Evolutionary conservation across 2,113 vertebrate species (phyloP), one percentile per base, ranked within the genome.

Genomic region (Dendrocopos noguchii): DNA sequence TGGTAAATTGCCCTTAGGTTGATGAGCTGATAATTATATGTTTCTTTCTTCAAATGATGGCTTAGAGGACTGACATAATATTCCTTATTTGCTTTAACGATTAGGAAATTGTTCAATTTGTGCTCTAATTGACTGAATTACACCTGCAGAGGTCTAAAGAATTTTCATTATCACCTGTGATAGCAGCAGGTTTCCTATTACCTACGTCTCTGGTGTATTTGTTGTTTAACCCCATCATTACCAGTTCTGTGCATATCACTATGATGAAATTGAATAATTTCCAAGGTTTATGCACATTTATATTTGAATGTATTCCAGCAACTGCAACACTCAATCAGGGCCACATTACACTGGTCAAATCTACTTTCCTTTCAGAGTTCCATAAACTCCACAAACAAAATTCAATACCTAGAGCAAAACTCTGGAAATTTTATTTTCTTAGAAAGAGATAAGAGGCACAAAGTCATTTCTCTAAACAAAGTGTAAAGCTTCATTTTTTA

Each of bases 11-110:
- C 79, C 73, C 67, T 80, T 78, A 71, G 73, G 68, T 74, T 95
- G 85, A 94, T 90, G 70, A 96, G 85, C 79, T 94, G 80, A 84
- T 96, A 96, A 95, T 97, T 95, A 78, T 27, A 92, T 57, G 87
- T 89, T 94, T 84, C 91, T 95, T 94, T 95, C 84, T 91, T 91
- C 87, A 94, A 42, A 13, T 77, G 36, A 36, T 71, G 66, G 60
- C 53, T 94, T 46, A 75, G 42, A 29, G 74, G 87, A 81, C 34
- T 89, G 78, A 86, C 78, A 74, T 80, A 86, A 84, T 87, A 90
- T 63, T 66, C 92, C 78, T 77, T 95, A 94, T 94, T 89, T 91
- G 66, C 55, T 83, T 93, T 86, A 93, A 87, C 75, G 76, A 91
- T 95, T 93, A 94, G 80, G 67, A 84, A 91, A 93, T 96, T 90